Conservation (phyloP, 2,888 invertebrate species). For the Parthenolecanium corni region DNA sequence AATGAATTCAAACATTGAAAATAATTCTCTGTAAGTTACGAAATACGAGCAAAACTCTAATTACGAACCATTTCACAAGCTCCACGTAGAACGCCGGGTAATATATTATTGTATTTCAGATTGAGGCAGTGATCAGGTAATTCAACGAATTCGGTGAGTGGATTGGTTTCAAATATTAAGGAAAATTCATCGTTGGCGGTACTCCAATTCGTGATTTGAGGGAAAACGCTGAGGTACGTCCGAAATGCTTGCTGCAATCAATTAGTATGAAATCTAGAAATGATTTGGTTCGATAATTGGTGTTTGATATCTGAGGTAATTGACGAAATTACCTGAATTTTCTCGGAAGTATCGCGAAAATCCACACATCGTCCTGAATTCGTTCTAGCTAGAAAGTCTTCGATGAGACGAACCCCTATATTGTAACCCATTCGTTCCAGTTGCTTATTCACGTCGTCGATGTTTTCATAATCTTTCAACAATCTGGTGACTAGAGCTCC, state of each 20-base stretch:
- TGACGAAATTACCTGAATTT: conserved; percentile 57
- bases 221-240: conserved; percentile 81
- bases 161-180: conserved; percentile 85
- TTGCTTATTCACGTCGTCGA: conserved; percentile 96
- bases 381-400: conserved; percentile 91
- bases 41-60: neutral
- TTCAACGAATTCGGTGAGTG: conserved; percentile 93
- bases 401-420: conserved; percentile 93
- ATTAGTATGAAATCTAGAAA: too few species aligned
- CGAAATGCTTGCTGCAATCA: conserved; percentile 49
- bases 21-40: neutral
- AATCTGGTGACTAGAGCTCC: conserved; percentile 95
- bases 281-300: too few species aligned
- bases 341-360: conserved; percentile 93
- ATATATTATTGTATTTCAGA: conserved; percentile 81
- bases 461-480: conserved; percentile 89
- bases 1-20: neutral
- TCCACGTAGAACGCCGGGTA: conserved; percentile 84
- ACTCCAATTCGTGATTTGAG: conserved; percentile 89
- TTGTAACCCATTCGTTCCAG: conserved; percentile 92
- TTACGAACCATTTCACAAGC: conserved; percentile 88
- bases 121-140: conserved; percentile 71
- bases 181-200: conserved; percentile 93
- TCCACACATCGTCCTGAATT: conserved; percentile 83
- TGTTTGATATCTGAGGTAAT: too few species aligned